Evolutionary conservation across 2,113 vertebrate genomes (phyloP).

Genomic region (Marmota monax): DNA sequence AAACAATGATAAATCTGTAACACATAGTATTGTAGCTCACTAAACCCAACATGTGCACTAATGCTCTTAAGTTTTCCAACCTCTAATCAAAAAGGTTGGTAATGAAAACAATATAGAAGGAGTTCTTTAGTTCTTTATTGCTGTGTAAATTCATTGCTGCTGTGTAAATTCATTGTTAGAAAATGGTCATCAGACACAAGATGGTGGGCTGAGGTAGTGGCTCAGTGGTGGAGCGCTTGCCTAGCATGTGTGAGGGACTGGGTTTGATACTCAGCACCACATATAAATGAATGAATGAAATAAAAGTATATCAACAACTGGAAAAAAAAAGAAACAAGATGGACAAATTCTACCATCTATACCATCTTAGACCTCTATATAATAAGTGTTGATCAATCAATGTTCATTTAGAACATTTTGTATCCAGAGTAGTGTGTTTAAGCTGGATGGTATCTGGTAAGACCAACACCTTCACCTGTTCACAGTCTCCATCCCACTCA

Average conservation of each 20-base stretch:
- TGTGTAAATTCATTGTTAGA: not conserved
- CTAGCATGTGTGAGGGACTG: too few relatives aligned
- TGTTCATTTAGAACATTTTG: not conserved
- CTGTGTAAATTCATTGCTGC: not conserved
- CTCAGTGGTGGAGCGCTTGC: too few relatives aligned
- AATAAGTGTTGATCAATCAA: not conserved
- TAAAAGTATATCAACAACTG: too few relatives aligned
- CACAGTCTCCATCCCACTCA: not conserved
- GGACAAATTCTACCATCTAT: not conserved
- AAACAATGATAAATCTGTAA: not conserved
- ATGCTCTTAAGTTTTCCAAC: not conserved
- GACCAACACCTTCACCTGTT: not conserved
- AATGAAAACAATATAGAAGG: not conserved
- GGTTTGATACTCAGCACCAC: too few relatives aligned
- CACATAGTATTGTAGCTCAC: not conserved
- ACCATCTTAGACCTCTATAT: not conserved
- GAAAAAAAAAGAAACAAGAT: not conserved
- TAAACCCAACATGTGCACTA: not conserved
- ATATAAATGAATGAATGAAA: too few relatives aligned
- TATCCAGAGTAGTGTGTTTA: not conserved
- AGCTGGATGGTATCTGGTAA: not conserved
- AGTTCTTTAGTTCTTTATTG: not conserved
- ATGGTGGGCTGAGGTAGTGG: too few relatives aligned
- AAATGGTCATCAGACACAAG: constrained; percentile 16
- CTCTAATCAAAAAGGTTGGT: not conserved